phyloP scores from a whole-genome alignment of 2,113 vertebrate species.

The Vidua chalybeata region DNA sequence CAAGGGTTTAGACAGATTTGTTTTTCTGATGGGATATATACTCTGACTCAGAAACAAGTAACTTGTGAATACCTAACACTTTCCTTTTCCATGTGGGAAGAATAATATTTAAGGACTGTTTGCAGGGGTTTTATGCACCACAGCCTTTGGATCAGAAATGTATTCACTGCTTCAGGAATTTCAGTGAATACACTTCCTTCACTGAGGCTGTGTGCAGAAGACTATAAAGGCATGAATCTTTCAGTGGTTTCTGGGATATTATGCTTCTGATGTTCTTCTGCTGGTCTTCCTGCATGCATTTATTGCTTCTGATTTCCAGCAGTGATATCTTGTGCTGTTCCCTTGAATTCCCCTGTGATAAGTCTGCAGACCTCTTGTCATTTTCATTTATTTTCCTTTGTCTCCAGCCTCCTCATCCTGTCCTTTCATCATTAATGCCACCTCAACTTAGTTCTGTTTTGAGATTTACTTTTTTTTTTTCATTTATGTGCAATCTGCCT shows the following conservation, averaged over 20 bases:
- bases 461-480: background rate
- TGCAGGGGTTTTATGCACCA: background rate
- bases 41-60: background rate
- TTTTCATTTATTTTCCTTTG: background rate
- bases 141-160: background rate
- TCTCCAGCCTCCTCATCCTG: background rate
- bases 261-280: background rate
- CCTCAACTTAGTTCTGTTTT: background rate
- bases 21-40: background rate
- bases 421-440: background rate
- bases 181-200: background rate
- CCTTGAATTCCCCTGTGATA: background rate
- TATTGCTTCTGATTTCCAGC: background rate
- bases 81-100: background rate
- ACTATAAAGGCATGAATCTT: background rate
- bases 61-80: background rate
- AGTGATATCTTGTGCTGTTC: background rate
- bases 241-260: background rate
- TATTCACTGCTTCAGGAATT: background rate
- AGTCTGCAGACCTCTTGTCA: background rate
- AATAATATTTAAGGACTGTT: background rate
- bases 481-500: background rate
- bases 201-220: background rate
- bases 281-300: background rate
- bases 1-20: background rate